Percentiles rank a stretch among this genome's conserved stretches.
Evolutionary conservation across 2,113 vertebrate species (phyloP).

Genomic region (Cathartes aura): DNA sequence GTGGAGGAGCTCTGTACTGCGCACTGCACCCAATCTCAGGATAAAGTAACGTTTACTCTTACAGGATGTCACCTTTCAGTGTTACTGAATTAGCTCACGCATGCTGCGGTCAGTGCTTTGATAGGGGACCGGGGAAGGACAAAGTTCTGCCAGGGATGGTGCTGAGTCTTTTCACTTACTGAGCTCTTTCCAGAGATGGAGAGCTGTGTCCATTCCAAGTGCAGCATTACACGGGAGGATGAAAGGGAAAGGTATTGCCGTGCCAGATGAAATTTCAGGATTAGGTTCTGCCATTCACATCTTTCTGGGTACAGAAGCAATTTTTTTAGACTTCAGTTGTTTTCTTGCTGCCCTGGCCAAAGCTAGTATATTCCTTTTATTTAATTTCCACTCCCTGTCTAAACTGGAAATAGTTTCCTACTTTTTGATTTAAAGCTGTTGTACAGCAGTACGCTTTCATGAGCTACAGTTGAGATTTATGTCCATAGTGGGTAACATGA

Average conservation of each 20-base stretch:
- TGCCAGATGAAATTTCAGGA: neutral
- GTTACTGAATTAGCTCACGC: neutral
- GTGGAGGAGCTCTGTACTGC: neutral
- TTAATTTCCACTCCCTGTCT: neutral
- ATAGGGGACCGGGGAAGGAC: neutral
- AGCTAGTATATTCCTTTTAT: constrained; percentile 8
- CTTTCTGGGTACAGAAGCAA: neutral
- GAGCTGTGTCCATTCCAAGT: neutral
- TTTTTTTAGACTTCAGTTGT: neutral
- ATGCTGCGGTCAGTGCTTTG: neutral
- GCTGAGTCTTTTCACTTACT: neutral
- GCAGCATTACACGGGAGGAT: neutral
- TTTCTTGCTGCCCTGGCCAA: neutral
- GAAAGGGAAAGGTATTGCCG: neutral
- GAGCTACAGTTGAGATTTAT: constrained; percentile 24
- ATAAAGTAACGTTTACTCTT: neutral
- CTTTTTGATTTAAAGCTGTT: constrained; percentile 29
- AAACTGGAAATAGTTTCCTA: constrained; percentile 27
- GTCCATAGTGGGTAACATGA: neutral
- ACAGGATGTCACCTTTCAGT: neutral
- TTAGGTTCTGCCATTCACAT: neutral
- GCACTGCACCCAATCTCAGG: neutral
- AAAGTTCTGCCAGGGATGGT: neutral
- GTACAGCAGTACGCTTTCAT: neutral
- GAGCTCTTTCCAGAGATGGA: neutral